phyloP scores from a whole-genome alignment of 2,888 invertebrate species.

The Oeneis ivallda region DNA sequence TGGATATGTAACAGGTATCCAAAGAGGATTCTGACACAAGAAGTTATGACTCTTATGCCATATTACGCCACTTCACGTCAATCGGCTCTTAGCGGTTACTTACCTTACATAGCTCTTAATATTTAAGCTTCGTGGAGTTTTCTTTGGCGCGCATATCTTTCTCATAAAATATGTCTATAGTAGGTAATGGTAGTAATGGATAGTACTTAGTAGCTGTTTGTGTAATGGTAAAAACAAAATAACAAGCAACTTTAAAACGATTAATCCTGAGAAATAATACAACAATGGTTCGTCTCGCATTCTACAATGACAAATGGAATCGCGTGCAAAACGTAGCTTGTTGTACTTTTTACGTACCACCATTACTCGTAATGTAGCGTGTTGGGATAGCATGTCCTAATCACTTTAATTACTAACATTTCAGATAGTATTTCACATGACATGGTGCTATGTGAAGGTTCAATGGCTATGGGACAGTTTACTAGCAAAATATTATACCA shows the following conservation, averaged over 20 bases:
- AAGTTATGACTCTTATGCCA: no score
- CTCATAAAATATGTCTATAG: no score
- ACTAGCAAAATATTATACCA: no score
- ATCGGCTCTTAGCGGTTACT: no score
- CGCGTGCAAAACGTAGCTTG: slow-evolving; percentile 22
- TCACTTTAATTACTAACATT: slow-evolving; percentile 31
- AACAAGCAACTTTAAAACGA: slow-evolving; percentile 15
- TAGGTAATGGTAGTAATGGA: neutral
- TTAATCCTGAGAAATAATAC: slow-evolving; percentile 19
- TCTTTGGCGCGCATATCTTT: no score
- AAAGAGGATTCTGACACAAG: no score
- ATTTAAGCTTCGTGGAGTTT: no score
- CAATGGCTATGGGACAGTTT: no score
- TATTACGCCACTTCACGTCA: no score
- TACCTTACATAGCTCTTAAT: no score
- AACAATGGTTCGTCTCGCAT: slow-evolving; percentile 20
- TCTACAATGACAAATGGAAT: slow-evolving; percentile 20
- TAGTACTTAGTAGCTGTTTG: neutral
- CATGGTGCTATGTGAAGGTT: neutral
- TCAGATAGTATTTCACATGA: slow-evolving; percentile 19
- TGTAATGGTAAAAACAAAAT: slow-evolving; percentile 5
- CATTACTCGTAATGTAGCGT: slow-evolving; percentile 24
- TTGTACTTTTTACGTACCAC: slow-evolving; percentile 10
- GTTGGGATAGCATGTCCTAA: slow-evolving; percentile 27
- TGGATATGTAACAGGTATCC: no score